These are phyloP conservation scores for Acanthoscelides obtectus DNA, from an alignment of 2,888 invertebrate genomes.

Conservation along the genomic window DNA sequence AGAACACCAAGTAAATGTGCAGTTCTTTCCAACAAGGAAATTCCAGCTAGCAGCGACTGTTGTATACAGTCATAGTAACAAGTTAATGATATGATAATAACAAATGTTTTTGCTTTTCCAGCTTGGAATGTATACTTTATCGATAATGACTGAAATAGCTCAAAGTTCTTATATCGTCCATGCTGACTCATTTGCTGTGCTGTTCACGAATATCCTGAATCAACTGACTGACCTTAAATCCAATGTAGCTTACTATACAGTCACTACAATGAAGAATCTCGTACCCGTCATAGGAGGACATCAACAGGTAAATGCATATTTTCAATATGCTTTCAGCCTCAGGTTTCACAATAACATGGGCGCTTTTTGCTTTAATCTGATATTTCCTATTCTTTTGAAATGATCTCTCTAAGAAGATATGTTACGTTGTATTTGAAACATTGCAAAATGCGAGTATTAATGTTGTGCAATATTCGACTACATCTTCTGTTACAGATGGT, in stretches of 20 bases:
- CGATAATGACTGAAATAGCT: slow-evolving; percentile 64
- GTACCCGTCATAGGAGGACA: slow-evolving; percentile 61
- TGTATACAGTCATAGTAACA: too few species aligned
- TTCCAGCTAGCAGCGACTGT: too few species aligned
- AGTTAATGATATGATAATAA: too few species aligned
- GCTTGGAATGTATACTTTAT: slow-evolving; percentile 64
- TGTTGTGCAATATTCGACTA: slow-evolving; percentile 1
- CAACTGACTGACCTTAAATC: slow-evolving; percentile 46
- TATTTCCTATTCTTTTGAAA: too few species aligned
- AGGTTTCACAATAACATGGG: too few species aligned
- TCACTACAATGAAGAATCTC: slow-evolving; percentile 62
- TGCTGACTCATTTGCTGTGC: slow-evolving; percentile 54
- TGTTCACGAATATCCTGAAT: slow-evolving; percentile 52
- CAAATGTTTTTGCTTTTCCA: slow-evolving; percentile 37
- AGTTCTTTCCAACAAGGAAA: too few species aligned
- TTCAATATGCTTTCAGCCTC: too few species aligned
- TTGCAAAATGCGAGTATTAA: too few species aligned
- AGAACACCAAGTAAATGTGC: too few species aligned
- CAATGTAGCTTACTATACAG: slow-evolving; percentile 55
- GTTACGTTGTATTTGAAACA: too few species aligned
- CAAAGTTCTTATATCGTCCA: slow-evolving; percentile 66
- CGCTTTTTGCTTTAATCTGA: neutral
- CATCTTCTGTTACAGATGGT: slow-evolving; percentile 45
- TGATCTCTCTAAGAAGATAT: too few species aligned
- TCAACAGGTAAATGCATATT: slow-evolving; percentile 48